Base-by-base conservation (phyloP, 2,113 vertebrate genomes). In the Cisticola juncidis region DNA sequence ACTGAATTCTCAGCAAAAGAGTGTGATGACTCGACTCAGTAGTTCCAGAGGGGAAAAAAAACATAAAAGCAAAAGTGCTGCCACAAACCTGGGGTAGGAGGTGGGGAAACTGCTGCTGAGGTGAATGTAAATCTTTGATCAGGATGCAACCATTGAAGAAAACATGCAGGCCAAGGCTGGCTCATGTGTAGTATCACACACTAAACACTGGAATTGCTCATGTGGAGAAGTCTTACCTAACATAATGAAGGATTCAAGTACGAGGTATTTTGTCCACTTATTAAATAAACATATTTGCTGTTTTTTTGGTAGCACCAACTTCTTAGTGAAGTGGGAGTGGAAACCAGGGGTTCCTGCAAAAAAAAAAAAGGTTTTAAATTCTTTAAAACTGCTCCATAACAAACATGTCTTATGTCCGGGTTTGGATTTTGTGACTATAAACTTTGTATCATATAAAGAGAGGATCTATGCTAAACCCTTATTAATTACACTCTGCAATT, bases 121-220 rank as follows among this genome's bases (percentile, higher is more conserved):
- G 44, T 58, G 26, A 76, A 54, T 24, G 2, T 19, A 12, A 47
- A 11, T 51, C 29, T 91, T 57, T 70, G 66, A 47, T 48, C 29
- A 85, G 48, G 56, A 16, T 15, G 56, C 64, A 88, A 54, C 31
- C 33, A 40, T 1, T 57, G 47, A 54, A 72, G 28, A 88, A 86
- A 78, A 58, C 22, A 42, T 1, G 2, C 44, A 74, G 62, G 40
- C 25, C 73, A 78, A 87, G 56, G 40, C 53, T 73, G n/a, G 50
- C 40, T 73, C 0, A 0, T 26, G 23, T 11, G 9, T 28, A 76
- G 9, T 26, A 86, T 26, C 44, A 60, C 21, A 48, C 4, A 11
- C 0, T 19, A 42, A 79, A 84, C 24, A 26, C 28, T 14, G 45
- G 15, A 68, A 35, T 47, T 68, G 42, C 48, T 78, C 61, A 51